Evolutionary conservation across 1,140 invertebrate genomes (phyloP).

Genomic region (Patella vulgata): DNA sequence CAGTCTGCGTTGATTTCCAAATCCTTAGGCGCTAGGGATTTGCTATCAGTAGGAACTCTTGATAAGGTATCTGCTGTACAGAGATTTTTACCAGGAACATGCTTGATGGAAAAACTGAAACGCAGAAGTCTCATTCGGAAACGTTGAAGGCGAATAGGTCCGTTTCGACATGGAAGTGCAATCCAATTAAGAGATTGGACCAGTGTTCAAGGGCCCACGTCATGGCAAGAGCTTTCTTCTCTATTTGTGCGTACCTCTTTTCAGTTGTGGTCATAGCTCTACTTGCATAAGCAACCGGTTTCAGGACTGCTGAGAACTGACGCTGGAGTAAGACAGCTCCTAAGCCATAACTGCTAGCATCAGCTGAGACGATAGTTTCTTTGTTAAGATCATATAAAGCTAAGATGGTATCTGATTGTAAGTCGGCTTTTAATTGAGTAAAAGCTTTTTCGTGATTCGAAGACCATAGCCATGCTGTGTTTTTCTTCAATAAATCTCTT

Average conservation of each 20-base stretch:
- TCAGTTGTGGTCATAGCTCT: slow-evolving; percentile 35
- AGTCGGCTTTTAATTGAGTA: slow-evolving; percentile 12
- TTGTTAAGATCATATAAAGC: slow-evolving; percentile 27
- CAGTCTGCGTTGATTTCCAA: not conserved
- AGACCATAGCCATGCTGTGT: slow-evolving; percentile 23
- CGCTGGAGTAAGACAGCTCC: slow-evolving; percentile 33
- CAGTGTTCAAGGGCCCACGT: slow-evolving; percentile 59
- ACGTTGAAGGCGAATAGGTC: slow-evolving; percentile 10
- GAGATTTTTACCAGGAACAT: slow-evolving; percentile 13
- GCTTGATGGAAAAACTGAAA: slow-evolving; percentile 3
- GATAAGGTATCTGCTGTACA: slow-evolving; percentile 9
- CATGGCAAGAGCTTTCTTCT: slow-evolving; percentile 60
- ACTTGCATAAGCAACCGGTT: slow-evolving; percentile 34
- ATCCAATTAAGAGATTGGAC: slow-evolving; percentile 28
- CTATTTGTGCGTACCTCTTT: slow-evolving; percentile 37
- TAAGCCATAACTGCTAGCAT: slow-evolving; percentile 37
- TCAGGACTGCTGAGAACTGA: no score
- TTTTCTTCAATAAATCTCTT: slow-evolving; percentile 22
- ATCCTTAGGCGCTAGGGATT: not conserved
- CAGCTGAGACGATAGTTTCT: slow-evolving; percentile 26
- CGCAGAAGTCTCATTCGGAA: slow-evolving; percentile 11
- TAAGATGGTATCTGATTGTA: slow-evolving; percentile 17
- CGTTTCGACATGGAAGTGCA: slow-evolving; percentile 11
- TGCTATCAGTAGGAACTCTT: not conserved
- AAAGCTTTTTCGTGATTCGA: slow-evolving; percentile 17